These are phyloP conservation scores for Nerophis ophidion DNA, from an alignment of 2,113 vertebrate species.

Conservation along the genomic window DNA sequence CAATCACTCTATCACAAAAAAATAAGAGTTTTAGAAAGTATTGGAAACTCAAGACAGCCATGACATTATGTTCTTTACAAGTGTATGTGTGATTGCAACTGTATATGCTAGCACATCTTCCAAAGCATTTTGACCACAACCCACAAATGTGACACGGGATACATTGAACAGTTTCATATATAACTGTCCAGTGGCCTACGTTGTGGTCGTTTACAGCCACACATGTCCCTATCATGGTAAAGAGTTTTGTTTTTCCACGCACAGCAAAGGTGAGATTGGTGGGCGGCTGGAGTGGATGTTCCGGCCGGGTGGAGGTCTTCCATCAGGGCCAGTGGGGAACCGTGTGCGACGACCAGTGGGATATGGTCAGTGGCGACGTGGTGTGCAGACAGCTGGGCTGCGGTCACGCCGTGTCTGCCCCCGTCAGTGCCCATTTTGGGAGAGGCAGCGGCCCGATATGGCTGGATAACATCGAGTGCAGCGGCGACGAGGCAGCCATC, in stretches of 20 bases:
- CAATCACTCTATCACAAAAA: too few species aligned
- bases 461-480: constrained; percentile 59
- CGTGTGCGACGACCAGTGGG: constrained; percentile 46
- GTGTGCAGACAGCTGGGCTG: constrained; percentile 53
- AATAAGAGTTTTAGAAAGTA: too few species aligned
- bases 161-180: too few species aligned
- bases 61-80: too few species aligned
- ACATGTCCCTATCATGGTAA: too few species aligned
- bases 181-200: too few species aligned
- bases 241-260: background rate
- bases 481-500: constrained; percentile 45
- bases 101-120: too few species aligned
- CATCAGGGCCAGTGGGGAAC: constrained; percentile 45
- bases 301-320: constrained; percentile 50
- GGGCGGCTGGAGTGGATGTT: constrained; percentile 30
- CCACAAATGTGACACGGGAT: too few species aligned
- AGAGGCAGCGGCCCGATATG: constrained; percentile 54
- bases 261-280: constrained; percentile 34
- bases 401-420: constrained; percentile 49
- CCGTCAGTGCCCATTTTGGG: constrained; percentile 43
- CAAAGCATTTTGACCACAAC: too few species aligned
- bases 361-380: constrained; percentile 44
- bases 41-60: too few species aligned
- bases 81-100: too few species aligned
- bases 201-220: too few species aligned